Conservation (phyloP, 2,113 vertebrate species). For the Bostrychus sinensis region DNA sequence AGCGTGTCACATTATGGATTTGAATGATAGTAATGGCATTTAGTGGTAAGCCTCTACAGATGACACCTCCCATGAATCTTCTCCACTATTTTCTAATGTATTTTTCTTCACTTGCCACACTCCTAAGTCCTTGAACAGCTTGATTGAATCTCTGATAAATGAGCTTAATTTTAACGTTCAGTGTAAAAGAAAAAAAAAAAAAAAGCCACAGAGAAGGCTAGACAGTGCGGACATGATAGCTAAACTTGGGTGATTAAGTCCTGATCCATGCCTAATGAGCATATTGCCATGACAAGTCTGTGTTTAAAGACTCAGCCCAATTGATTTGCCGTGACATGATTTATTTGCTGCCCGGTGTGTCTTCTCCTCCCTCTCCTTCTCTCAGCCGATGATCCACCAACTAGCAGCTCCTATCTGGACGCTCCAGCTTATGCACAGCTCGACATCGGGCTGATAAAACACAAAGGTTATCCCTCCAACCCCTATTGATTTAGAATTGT, state of each 20-base stretch:
- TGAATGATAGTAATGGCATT: conserved; percentile 64
- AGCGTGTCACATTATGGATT: conserved; percentile 38
- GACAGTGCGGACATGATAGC: conserved; percentile 40
- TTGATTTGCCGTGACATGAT: conserved; percentile 69
- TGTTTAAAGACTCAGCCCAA: conserved; percentile 49
- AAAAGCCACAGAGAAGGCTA: conserved; percentile 25
- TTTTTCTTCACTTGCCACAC: neutral
- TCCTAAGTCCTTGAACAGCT: neutral
- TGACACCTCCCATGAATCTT: conserved; percentile 37
- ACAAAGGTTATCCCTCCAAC: conserved; percentile 65
- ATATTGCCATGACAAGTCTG: conserved; percentile 37
- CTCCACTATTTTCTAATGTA: neutral
- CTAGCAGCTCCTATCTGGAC: conserved; percentile 24
- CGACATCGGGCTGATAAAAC: conserved; percentile 64
- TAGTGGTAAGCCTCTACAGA: conserved; percentile 20
- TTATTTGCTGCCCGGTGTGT: conserved; percentile 62
- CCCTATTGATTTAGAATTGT: conserved; percentile 61
- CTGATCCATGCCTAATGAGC: conserved; percentile 58
- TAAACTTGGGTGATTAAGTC: conserved; percentile 56
- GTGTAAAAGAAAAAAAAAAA: conserved; percentile 11
- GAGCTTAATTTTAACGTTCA: conserved; percentile 31
- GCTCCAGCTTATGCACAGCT: conserved; percentile 42
- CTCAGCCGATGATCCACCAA: conserved; percentile 48
- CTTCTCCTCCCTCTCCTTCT: conserved; percentile 43
- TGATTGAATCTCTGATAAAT: conserved; percentile 26